Evolutionary conservation across 2,113 vertebrate species (phyloP).

Genomic region (Pleuronectes platessa): DNA sequence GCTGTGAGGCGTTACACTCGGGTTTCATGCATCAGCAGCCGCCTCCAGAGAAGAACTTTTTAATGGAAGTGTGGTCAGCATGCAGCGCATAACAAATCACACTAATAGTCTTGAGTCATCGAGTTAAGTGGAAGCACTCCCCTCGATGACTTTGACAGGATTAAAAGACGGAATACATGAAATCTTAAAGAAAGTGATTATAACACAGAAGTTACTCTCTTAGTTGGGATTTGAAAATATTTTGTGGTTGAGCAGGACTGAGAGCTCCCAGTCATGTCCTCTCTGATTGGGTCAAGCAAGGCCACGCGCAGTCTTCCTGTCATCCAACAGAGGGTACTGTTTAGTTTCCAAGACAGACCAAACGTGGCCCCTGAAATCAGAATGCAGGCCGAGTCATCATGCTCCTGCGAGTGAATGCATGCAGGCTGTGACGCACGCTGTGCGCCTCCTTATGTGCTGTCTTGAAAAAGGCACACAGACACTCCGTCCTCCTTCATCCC

Average conservation of each 20-base stretch:
- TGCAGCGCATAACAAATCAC: conserved; percentile 50
- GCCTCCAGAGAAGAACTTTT: conserved; percentile 29
- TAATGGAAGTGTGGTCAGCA: conserved; percentile 27
- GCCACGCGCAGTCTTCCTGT: conserved; percentile 53
- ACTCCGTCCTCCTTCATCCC: conserved; percentile 22
- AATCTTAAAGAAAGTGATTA: conserved; percentile 34
- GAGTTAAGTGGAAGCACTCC: neutral
- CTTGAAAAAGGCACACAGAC: conserved; percentile 24
- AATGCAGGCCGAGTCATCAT: conserved; percentile 37
- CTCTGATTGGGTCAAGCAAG: conserved; percentile 26
- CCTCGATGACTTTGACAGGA: conserved; percentile 30
- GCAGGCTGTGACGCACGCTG: conserved; percentile 38
- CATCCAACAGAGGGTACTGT: conserved; percentile 83
- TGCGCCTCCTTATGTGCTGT: conserved; percentile 24
- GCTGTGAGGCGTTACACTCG: neutral
- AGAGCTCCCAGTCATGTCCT: neutral
- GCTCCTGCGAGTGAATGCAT: conserved; percentile 34
- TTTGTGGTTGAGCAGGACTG: neutral
- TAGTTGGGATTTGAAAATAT: neutral
- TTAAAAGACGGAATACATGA: conserved; percentile 27
- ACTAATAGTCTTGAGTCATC: conserved; percentile 41
- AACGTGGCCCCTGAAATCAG: conserved; percentile 52
- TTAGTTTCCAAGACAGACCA: conserved; percentile 69
- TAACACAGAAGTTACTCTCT: neutral
- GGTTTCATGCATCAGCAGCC: conserved; percentile 15